Evolutionary conservation across 2,113 vertebrate species (phyloP).

Genomic region (Indicator maculatus): DNA sequence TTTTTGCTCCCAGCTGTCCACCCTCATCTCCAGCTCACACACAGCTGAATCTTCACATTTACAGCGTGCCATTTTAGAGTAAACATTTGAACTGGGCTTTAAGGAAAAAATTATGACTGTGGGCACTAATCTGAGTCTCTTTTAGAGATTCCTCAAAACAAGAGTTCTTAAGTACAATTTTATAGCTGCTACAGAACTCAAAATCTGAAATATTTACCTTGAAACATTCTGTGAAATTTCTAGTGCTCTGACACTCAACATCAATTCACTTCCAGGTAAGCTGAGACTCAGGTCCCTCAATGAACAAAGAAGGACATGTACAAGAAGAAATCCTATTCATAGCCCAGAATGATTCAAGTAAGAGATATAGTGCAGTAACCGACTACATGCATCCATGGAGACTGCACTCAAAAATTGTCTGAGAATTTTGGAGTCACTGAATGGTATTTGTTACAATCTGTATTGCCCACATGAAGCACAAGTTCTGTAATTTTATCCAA

Average conservation of each 20-base stretch:
- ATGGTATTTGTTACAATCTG: neutral
- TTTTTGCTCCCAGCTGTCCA: neutral
- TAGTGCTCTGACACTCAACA: neutral
- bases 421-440: neutral
- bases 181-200: neutral
- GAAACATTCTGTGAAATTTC: neutral
- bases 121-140: neutral
- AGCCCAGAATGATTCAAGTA: neutral
- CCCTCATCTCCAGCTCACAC: neutral
- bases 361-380: neutral
- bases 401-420: neutral
- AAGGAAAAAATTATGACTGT: neutral
- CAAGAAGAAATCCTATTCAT: neutral
- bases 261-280: neutral
- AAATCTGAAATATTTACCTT: neutral
- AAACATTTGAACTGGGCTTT: neutral
- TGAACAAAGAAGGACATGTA: neutral
- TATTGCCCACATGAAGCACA: neutral
- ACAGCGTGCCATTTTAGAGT: neutral
- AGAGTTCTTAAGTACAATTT: neutral
- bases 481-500: neutral
- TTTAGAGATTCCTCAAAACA: neutral
- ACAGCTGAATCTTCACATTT: neutral
- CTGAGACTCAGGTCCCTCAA: neutral
- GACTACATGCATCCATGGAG: neutral